Base-by-base conservation (phyloP, 2,113 vertebrate species). In the Phalacrocorax aristotelis region DNA sequence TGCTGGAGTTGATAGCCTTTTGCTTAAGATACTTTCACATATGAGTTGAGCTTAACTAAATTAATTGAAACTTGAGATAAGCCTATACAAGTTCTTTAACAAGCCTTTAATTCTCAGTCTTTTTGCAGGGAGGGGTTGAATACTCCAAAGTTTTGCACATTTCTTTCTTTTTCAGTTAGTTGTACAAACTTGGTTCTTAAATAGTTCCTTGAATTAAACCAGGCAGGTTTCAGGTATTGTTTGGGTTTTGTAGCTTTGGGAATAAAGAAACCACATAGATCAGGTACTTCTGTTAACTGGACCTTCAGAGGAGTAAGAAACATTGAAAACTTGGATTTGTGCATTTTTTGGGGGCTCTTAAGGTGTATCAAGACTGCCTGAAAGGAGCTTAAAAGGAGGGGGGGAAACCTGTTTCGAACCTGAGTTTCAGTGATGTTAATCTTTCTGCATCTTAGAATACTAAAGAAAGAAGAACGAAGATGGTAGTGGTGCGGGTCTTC, bases 401-500 rank as follows among this genome's bases (percentile, higher is more conserved):
- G 14, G 6, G n/a, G 29, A 82, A 77, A 65, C 30, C 9, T 60
- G 25, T 76, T 76, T 55, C 44, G 55, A 21, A 55, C 13, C 23
- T 8, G 48, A 72, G 15, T 83, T 95, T 79, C 57, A 34, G 13
- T 1, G 9, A 21, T 69, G 27, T n/a, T 71, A 19, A 66, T 89
- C 34, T 89, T 57, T 51, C 14, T 60, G 57, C 21, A 7, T 64
- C 29, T 71, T 13, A 4, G 48, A 82, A 42, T 51, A 6, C 29
- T 16, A 8, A 54, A 69, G 60, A 54, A 55, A 51, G 52, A 54
- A 60, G 8, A 58, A 26, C 8, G 46, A 23, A 75, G 80, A 6
- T 1, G 7, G 4, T 72, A 17, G 34, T 0, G 2, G 80, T 84
- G 55, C 64, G 0, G 3, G 4, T 66, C 57, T 55, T 65, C 22